Evolutionary conservation across 2,888 invertebrate genomes (phyloP).

Genomic region (Noctua comes): DNA sequence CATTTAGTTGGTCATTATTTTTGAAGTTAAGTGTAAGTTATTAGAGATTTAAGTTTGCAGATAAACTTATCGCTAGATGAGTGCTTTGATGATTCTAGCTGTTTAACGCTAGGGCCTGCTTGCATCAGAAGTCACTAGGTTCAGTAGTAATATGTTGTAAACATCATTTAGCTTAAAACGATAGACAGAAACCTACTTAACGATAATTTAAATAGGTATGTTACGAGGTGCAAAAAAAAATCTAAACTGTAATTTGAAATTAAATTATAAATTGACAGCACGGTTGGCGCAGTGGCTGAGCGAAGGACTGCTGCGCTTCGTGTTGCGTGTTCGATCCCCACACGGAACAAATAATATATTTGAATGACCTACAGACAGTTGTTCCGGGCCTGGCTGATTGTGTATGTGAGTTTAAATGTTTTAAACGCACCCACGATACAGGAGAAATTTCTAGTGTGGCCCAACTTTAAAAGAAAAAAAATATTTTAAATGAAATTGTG

Average conservation of each 20-base stretch:
- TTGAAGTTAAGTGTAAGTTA: constrained; percentile 19
- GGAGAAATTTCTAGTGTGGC: no score
- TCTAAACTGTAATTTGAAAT: neutral
- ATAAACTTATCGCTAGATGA: neutral
- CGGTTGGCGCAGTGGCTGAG: no score
- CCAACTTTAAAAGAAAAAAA: no score
- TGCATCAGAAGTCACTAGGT: neutral
- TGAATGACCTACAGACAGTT: no score
- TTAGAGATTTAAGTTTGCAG: neutral
- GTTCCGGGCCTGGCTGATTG: no score
- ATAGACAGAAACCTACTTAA: neutral
- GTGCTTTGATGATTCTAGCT: neutral
- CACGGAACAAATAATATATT: no score
- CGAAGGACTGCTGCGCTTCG: no score
- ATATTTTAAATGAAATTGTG: neutral
- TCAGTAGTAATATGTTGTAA: neutral
- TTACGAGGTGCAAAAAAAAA: neutral
- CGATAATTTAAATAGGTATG: neutral
- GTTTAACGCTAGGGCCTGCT: neutral
- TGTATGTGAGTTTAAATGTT: no score
- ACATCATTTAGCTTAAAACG: neutral
- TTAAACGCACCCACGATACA: no score
- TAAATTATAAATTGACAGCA: no score
- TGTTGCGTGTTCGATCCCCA: no score
- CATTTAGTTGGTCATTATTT: constrained; percentile 59